Conservation (phyloP, 2,888 invertebrate species). For the Pandemis cinnamomeana region DNA sequence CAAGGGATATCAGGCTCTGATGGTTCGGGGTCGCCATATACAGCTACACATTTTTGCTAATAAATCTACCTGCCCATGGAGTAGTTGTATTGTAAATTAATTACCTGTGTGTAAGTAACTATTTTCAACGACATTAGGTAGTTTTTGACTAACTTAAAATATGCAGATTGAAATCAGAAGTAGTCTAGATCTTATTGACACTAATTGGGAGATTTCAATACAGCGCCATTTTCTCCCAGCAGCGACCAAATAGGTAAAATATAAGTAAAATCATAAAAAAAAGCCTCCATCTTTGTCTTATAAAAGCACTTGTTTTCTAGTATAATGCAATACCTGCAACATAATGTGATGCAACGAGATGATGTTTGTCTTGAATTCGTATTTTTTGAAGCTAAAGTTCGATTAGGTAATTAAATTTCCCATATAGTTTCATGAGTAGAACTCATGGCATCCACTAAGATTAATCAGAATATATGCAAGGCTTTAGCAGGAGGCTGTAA, state of each 20-base stretch:
- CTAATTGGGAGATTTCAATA: no score
- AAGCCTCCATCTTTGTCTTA: no score
- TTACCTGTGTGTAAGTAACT: neutral
- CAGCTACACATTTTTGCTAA: constrained; percentile 54
- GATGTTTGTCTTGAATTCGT: neutral
- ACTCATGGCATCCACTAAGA: constrained; percentile 3
- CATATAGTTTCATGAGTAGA: neutral
- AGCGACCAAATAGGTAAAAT: no score
- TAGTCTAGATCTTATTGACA: no score
- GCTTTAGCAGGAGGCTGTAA: neutral
- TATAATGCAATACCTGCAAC: neutral
- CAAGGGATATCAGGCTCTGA: constrained; percentile 53
- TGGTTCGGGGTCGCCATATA: constrained; percentile 56
- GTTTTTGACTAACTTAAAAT: neutral
- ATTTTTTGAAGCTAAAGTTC: neutral
- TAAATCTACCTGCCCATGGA: neutral
- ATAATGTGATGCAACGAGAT: neutral
- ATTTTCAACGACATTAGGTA: neutral
- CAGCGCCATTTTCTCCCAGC: no score
- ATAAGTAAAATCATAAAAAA: neutral
- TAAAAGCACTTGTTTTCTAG: no score
- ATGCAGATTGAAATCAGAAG: neutral
- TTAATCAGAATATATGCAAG: constrained; percentile 12
- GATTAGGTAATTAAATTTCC: neutral
- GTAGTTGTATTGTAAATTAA: neutral